phyloP scores from a whole-genome alignment of 2,888 invertebrate species.

The Anthophora plumipes region DNA sequence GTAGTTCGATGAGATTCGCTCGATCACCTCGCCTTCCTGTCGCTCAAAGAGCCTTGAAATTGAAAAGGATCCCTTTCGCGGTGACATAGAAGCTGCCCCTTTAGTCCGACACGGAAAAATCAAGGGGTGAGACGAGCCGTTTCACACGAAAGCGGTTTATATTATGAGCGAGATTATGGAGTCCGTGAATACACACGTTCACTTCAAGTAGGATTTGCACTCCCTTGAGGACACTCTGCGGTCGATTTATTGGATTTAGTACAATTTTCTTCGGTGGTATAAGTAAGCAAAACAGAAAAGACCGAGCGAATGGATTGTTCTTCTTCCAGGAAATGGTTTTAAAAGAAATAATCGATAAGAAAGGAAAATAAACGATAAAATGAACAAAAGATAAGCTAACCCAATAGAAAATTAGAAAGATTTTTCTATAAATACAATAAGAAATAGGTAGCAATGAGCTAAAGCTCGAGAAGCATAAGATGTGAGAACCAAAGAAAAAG shows the following conservation, averaged over 20 bases:
- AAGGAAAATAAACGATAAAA: too few relatives aligned
- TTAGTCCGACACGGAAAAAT: constrained; percentile 9
- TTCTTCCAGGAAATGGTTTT: too few relatives aligned
- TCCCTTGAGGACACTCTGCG: background rate
- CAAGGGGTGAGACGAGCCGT: background rate
- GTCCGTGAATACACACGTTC: constrained; percentile 2
- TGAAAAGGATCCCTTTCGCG: constrained; percentile 46
- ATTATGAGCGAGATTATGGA: constrained; percentile 1
- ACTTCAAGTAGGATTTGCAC: background rate
- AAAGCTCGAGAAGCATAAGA: too few relatives aligned
- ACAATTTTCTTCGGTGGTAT: background rate
- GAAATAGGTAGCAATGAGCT: too few relatives aligned
- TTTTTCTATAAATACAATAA: too few relatives aligned
- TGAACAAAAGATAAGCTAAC: too few relatives aligned
- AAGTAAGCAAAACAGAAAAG: background rate
- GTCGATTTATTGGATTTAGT: background rate
- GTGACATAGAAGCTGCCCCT: constrained; percentile 11
- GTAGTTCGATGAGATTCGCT: constrained; percentile 46
- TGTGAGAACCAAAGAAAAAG: too few relatives aligned
- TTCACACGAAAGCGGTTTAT: constrained; percentile 15
- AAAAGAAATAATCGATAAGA: too few relatives aligned
- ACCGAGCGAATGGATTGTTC: background rate
- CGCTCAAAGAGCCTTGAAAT: constrained; percentile 48
- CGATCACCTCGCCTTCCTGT: constrained; percentile 42
- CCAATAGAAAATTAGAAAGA: too few relatives aligned